These are phyloP conservation scores for Oceanodroma leucorhoa DNA, from an alignment of 2,797 vertebrate genomes.

Conservation along the genomic window DNA sequence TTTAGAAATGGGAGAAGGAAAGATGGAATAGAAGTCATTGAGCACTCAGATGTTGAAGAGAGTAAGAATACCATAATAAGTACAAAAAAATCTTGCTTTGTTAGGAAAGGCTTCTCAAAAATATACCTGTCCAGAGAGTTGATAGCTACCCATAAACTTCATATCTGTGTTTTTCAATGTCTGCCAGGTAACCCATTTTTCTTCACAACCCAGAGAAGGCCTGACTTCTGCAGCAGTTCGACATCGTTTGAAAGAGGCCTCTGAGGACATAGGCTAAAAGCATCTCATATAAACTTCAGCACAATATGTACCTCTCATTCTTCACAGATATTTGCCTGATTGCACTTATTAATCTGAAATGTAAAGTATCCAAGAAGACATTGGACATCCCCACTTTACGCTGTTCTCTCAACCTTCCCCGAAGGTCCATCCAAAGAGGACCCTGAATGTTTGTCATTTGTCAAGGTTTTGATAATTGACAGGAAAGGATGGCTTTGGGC, in stretches of 20 bases:
- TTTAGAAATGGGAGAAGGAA: not conserved
- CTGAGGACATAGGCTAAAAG: not conserved
- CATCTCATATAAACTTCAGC: not conserved
- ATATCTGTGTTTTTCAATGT: not conserved
- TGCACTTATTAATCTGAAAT: not conserved
- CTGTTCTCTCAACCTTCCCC: not conserved
- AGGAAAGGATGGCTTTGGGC: slow-evolving; percentile 10
- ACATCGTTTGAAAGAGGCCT: not conserved
- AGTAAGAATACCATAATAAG: not conserved
- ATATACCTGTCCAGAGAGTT: not conserved
- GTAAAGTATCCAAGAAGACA: not conserved
- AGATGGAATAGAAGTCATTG: not conserved
- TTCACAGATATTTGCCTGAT: slow-evolving; percentile 4
- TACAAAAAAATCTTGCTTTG: not conserved
- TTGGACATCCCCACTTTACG: not conserved
- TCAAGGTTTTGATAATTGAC: slow-evolving; percentile 2
- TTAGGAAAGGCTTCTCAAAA: not conserved
- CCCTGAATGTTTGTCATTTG: not conserved
- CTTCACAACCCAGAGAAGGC: not conserved
- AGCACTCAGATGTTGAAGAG: not conserved
- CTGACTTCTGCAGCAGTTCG: not conserved
- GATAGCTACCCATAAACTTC: not conserved
- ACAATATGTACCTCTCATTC: not conserved
- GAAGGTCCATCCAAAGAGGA: not conserved
- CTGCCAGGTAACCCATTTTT: not conserved